Percentiles rank a stretch among this genome's conserved stretches.
These are phyloP conservation scores for Agrotis segetum DNA, from an alignment of 2,888 invertebrate genomes.

Conservation along the genomic window DNA sequence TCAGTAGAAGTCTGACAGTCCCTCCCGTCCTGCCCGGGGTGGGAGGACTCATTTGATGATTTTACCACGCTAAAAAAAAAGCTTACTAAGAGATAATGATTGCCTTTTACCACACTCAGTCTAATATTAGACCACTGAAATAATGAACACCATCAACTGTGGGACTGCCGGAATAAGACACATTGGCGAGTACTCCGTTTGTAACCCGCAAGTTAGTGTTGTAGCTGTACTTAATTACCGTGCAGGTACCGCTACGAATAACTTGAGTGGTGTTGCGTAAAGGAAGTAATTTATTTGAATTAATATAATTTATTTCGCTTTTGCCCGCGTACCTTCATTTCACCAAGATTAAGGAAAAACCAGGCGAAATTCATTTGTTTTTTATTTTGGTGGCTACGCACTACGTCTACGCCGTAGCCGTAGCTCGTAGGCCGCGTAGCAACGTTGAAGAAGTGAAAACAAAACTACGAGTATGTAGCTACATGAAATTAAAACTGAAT, in stretches of 20 bases:
- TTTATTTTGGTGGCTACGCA: conserved; percentile 26
- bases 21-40: too few relatives aligned
- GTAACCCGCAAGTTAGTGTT: conserved; percentile 11
- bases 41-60: too few relatives aligned
- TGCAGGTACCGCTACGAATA: conserved; percentile 14
- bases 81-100: not conserved
- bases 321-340: conserved; percentile 22
- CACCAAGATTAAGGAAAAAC: conserved; percentile 38
- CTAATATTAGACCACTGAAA: not conserved
- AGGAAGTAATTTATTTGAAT: conserved; percentile 49
- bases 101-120: not conserved
- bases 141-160: not conserved
- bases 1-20: too few relatives aligned
- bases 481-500: conserved; percentile 3
- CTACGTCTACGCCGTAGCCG: conserved; percentile 19
- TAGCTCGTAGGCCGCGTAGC: conserved; percentile 32
- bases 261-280: conserved; percentile 34
- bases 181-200: not conserved
- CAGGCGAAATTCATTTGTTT: conserved; percentile 38
- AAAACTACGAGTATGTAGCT: not conserved
- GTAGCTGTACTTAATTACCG: conserved; percentile 28
- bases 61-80: too few relatives aligned
- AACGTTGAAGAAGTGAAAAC: conserved; percentile 7
- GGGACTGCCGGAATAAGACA: conserved; percentile 7
- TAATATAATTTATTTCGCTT: conserved; percentile 52